phyloP scores from a whole-genome alignment of 1,140 invertebrate species.

The Octopus bimaculoides region DNA sequence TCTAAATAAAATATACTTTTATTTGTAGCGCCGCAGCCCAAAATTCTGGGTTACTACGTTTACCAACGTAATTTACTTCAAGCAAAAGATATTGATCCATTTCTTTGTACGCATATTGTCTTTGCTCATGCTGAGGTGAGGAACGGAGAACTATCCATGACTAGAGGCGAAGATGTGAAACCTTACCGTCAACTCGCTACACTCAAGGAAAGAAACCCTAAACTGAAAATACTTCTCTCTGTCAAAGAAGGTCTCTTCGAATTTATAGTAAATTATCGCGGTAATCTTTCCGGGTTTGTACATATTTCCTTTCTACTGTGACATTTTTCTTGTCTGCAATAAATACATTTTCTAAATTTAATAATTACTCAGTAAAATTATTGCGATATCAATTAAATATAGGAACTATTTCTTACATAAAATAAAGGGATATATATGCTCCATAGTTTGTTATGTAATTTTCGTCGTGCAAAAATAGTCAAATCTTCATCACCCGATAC shows the following conservation, averaged over 20 bases:
- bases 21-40: not conserved
- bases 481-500: no score
- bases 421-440: no score
- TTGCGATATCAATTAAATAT: no score
- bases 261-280: not conserved
- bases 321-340: no score
- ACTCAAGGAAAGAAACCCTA: constrained; percentile 12
- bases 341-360: no score
- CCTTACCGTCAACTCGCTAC: constrained; percentile 2
- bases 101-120: constrained; percentile 19
- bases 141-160: constrained; percentile 3
- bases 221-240: constrained; percentile 22
- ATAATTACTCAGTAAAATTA: no score
- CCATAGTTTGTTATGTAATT: no score
- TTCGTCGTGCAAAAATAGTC: no score
- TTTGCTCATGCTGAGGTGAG: constrained; percentile 21
- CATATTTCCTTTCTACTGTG: no score
- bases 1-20: not conserved
- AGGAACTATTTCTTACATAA: no score
- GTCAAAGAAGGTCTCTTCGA: constrained; percentile 20
- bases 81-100: not conserved
- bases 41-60: constrained; percentile 21
- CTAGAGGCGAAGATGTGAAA: not conserved
- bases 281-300: no score
- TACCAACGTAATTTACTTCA: constrained; percentile 11